Conservation (phyloP, 1,140 invertebrate species). For the Dinothrombium tinctorium region DNA sequence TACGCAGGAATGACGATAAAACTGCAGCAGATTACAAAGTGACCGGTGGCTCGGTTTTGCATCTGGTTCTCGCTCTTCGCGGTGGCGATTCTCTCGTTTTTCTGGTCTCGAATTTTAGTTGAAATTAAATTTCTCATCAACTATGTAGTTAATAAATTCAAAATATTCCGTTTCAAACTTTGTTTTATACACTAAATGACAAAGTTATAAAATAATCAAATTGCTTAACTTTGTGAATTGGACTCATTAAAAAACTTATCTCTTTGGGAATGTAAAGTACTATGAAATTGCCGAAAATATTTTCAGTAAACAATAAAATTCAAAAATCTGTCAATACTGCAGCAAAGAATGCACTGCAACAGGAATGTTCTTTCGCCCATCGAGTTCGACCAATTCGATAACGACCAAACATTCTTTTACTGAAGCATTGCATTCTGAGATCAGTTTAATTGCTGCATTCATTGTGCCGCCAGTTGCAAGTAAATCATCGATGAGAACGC, state of each 20-base stretch:
- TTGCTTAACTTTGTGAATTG: too few species aligned
- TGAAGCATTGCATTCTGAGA: conserved; percentile 8
- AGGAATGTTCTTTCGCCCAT: conserved; percentile 29
- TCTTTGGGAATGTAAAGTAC: too few species aligned
- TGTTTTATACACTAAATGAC: too few species aligned
- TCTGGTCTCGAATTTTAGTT: too few species aligned
- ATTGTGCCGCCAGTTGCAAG: conserved; percentile 16
- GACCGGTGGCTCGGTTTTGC: conserved; percentile 94
- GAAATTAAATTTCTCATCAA: too few species aligned
- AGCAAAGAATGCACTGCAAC: conserved; percentile 42
- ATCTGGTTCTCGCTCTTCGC: conserved; percentile 87
- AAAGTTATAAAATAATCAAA: too few species aligned
- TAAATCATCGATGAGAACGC: conserved; percentile 15
- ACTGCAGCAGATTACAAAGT: conserved; percentile 99
- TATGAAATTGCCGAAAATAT: too few species aligned
- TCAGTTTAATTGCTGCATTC: conserved; percentile 10
- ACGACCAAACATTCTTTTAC: conserved; percentile 5
- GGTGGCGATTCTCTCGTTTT: too few species aligned
- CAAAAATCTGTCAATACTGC: conserved; percentile 18
- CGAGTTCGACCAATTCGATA: conserved; percentile 11
- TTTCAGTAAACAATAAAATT: too few species aligned
- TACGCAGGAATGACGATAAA: conserved; percentile 98
- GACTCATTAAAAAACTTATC: too few species aligned
- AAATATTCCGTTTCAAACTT: too few species aligned
- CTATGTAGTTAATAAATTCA: too few species aligned